These are phyloP conservation scores for Onychorhynchus coronatus DNA, from an alignment of 2,113 vertebrate species.

Conservation along the genomic window DNA sequence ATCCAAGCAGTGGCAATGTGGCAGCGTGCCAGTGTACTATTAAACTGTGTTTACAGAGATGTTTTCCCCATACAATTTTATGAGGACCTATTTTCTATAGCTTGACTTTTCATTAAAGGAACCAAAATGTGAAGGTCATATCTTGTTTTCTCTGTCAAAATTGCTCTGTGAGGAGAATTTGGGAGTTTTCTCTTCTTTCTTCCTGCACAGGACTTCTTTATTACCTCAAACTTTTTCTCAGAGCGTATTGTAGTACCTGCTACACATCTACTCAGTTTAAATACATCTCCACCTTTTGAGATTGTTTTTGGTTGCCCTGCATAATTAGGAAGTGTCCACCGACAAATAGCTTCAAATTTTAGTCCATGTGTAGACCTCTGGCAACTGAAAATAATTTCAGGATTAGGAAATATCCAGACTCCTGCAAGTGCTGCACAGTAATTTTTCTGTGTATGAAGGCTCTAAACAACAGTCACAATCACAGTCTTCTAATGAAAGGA, in stretches of 20 bases:
- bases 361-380: background rate
- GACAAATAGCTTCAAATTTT: background rate
- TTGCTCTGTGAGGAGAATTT: background rate
- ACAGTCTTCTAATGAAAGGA: background rate
- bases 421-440: background rate
- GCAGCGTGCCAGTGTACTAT: background rate
- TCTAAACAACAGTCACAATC: background rate
- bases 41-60: background rate
- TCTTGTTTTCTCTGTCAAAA: background rate
- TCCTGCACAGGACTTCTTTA: background rate
- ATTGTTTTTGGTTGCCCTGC: background rate
- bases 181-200: background rate
- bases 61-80: background rate
- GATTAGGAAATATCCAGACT: background rate
- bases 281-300: background rate
- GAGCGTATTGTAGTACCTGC: background rate
- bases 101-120: background rate
- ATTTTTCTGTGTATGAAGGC: background rate
- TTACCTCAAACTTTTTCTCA: background rate
- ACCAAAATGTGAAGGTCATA: background rate
- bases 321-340: background rate
- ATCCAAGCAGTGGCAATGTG: background rate
- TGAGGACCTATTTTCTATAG: background rate
- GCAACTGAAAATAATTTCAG: background rate
- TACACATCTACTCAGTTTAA: background rate